A percentile compares a stretch with the other conserved stretches of the same genome.
phyloP scores from a whole-genome alignment of 2,888 invertebrate species.

The Tuta absoluta region DNA sequence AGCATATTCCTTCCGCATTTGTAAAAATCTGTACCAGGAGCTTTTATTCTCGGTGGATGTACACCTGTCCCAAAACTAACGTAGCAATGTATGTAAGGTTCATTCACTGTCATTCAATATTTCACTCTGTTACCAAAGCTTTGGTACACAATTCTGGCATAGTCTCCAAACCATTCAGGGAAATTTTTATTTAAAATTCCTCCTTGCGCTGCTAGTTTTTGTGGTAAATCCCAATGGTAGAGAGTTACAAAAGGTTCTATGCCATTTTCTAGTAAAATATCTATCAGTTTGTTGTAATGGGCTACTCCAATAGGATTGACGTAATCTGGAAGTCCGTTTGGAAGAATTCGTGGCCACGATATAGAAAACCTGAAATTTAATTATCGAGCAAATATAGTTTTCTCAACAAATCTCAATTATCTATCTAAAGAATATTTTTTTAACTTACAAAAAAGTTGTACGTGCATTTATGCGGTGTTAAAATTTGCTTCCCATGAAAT shows the following conservation, averaged over 20 bases:
- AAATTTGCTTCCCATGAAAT: too few species aligned
- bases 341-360: slow-evolving; percentile 69
- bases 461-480: too few species aligned
- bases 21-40: slow-evolving; percentile 77
- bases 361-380: slow-evolving; percentile 61
- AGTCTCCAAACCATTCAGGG: slow-evolving; percentile 55
- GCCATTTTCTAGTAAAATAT: slow-evolving; percentile 62
- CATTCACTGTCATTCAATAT: slow-evolving; percentile 85
- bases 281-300: slow-evolving; percentile 71
- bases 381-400: not conserved
- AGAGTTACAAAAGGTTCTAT: slow-evolving; percentile 71
- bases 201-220: slow-evolving; percentile 39
- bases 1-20: slow-evolving; percentile 82
- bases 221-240: slow-evolving; percentile 63
- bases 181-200: slow-evolving; percentile 53
- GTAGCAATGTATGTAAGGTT: slow-evolving; percentile 70
- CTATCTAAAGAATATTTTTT: too few species aligned
- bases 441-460: too few species aligned
- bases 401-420: too few species aligned
- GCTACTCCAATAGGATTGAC: slow-evolving; percentile 52
- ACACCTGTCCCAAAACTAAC: slow-evolving; percentile 50
- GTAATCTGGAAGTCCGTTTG: slow-evolving; percentile 33
- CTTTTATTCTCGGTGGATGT: slow-evolving; percentile 45
- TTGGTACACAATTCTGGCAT: slow-evolving; percentile 61
- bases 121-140: slow-evolving; percentile 80